Conservation (phyloP, 2,888 invertebrate genomes). For the Sminthurides aquaticus region DNA sequence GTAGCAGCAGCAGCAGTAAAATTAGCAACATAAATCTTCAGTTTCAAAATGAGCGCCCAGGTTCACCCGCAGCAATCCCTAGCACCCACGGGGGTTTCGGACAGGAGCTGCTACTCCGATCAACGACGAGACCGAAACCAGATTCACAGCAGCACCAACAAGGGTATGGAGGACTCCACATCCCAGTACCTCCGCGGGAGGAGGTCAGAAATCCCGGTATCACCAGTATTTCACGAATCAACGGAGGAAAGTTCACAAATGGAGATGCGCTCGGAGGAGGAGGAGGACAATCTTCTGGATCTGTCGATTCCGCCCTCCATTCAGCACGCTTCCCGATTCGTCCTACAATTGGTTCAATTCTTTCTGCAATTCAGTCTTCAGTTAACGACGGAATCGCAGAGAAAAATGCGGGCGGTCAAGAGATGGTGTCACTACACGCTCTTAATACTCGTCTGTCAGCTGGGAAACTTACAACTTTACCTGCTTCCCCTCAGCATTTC, state of each 20-base stretch:
- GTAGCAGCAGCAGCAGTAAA: neutral
- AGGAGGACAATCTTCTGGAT: neutral
- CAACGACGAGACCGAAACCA: neutral
- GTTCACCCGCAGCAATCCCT: neutral
- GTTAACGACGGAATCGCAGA: conserved; percentile 26
- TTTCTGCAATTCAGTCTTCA: conserved; percentile 25
- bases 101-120: neutral
- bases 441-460: conserved; percentile 35
- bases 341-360: conserved; percentile 25
- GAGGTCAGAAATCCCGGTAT: neutral
- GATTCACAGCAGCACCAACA: neutral
- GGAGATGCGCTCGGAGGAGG: neutral
- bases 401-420: conserved; percentile 33
- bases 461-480: conserved; percentile 41
- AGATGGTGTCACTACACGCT: conserved; percentile 38
- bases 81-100: neutral
- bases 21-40: neutral
- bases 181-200: neutral
- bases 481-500: conserved; percentile 40
- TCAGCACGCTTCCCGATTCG: conserved; percentile 20
- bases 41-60: neutral
- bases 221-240: neutral
- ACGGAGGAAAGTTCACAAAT: neutral
- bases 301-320: conserved; percentile 5
- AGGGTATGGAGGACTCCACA: no score